Base-by-base conservation (phyloP, 2,113 vertebrate genomes). In the Tetraodon nigroviridis region DNA sequence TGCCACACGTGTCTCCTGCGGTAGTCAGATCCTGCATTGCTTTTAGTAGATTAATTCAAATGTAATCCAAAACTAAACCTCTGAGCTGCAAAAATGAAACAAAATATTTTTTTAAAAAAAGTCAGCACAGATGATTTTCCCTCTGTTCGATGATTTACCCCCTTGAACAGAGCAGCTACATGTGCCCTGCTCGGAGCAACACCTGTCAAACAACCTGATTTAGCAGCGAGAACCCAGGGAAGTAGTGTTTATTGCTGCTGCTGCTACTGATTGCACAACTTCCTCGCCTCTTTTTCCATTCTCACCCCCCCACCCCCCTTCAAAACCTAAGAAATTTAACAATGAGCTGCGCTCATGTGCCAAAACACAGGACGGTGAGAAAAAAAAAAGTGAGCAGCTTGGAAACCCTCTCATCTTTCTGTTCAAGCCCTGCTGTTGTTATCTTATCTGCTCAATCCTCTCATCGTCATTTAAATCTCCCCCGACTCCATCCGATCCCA, bases 401-500 rank as follows among this genome's bases (percentile, higher is more conserved):
- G 68, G 73, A 84, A 37, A 79, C 59, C 66, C 47, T 78, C 74
- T 76, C 57, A 64, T 80, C 80, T 79, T 74, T 61, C 44, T 29
- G 51, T 61, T 52, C 65, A 55, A 85, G 60, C 76, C 67, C 62
- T 42, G 51, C 64, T 67, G 67, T 58, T 73, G 56, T 56, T 76
- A 77, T 83, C 85, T 79, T 78, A 85, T 83, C 85, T 51, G 49
- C 81, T 79, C 81, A 86, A 84, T 82, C 83, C 80, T 76, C 80
- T 79, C 82, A 76, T 84, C 83, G 58, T 84, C 84, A 85, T 83
- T 85, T 84, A 87, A 88, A 85, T 84, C 84, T 85, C 77, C 82
- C 81, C 80, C 78, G 67, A 75, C 80, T 70, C 81, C 66, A 82
- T 84, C 77, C 75, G 69, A 86, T 84, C 72, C 79, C 80, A 79